These are phyloP conservation scores for Tautogolabrus adspersus DNA, from an alignment of 2,113 vertebrate species.

Conservation along the genomic window DNA sequence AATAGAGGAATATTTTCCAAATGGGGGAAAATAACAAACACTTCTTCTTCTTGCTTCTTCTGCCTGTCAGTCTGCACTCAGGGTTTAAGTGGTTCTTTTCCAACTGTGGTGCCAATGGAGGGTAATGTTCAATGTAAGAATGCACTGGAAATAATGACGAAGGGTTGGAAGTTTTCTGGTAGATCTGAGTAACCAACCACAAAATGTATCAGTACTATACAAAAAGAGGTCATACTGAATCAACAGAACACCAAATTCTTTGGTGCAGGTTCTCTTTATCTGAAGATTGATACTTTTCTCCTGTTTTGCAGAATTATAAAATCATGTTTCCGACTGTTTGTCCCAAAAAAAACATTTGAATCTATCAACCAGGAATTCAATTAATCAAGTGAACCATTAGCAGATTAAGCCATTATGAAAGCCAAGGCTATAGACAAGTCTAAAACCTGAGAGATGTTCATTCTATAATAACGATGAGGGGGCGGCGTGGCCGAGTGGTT, in stretches of 20 bases:
- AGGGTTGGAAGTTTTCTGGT: conserved; percentile 44
- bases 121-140: conserved; percentile 57
- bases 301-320: not conserved
- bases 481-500: too few species aligned
- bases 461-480: too few species aligned
- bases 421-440: too few species aligned
- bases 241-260: not conserved
- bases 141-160: conserved; percentile 70
- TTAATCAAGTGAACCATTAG: not conserved
- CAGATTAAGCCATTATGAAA: not conserved
- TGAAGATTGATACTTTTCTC: not conserved
- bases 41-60: conserved; percentile 1
- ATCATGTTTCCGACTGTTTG: not conserved
- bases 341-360: not conserved
- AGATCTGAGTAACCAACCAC: conserved; percentile 15
- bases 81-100: conserved; percentile 59
- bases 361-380: too few species aligned
- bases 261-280: not conserved
- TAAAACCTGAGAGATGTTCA: too few species aligned
- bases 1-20: conserved; percentile 33
- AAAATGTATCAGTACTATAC: not conserved
- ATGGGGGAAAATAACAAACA: conserved; percentile 16
- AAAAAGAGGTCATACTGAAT: not conserved
- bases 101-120: conserved; percentile 64
- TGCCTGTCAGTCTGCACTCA: conserved; percentile 24